These are phyloP conservation scores for Melanaphis sacchari DNA, from an alignment of 1,140 invertebrate species.

Conservation along the genomic window DNA sequence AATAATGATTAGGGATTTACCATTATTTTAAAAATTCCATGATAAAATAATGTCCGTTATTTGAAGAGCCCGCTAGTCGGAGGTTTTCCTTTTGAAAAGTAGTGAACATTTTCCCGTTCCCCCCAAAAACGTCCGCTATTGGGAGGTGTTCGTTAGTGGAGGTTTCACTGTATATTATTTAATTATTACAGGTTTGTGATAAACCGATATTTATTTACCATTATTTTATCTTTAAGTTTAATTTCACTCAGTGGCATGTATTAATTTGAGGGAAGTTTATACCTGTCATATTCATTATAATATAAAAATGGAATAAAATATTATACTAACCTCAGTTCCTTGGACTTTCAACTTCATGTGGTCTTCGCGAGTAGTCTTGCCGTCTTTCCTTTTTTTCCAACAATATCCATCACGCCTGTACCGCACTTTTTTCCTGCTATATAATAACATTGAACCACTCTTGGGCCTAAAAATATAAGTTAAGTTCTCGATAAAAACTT, in stretches of 20 bases:
- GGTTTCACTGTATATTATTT: no score
- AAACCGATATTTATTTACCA: neutral
- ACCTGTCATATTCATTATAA: neutral
- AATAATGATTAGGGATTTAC: no score
- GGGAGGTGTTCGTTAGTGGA: no score
- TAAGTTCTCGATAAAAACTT: neutral
- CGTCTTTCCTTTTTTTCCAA: slow-evolving; percentile 98
- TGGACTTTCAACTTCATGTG: slow-evolving; percentile 99
- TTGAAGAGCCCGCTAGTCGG: no score
- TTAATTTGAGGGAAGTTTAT: neutral
- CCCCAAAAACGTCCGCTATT: no score
- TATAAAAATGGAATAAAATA: neutral
- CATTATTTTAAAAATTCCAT: no score
- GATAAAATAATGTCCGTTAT: no score
- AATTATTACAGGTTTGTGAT: neutral
- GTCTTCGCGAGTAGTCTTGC: slow-evolving; percentile 97
- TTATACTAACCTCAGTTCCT: slow-evolving; percentile 81
- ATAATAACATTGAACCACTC: slow-evolving; percentile 96
- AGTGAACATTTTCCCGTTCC: no score
- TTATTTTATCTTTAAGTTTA: neutral
- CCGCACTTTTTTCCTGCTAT: slow-evolving; percentile 93
- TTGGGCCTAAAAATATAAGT: slow-evolving; percentile 76
- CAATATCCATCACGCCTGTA: slow-evolving; percentile 97
- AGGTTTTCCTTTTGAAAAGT: no score
- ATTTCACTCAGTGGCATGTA: neutral